Percentiles rank a stretch among this genome's conserved stretches.
These are phyloP conservation scores for Lordiphosa mommai DNA, from an alignment of 1,140 invertebrate genomes.

Conservation along the genomic window DNA sequence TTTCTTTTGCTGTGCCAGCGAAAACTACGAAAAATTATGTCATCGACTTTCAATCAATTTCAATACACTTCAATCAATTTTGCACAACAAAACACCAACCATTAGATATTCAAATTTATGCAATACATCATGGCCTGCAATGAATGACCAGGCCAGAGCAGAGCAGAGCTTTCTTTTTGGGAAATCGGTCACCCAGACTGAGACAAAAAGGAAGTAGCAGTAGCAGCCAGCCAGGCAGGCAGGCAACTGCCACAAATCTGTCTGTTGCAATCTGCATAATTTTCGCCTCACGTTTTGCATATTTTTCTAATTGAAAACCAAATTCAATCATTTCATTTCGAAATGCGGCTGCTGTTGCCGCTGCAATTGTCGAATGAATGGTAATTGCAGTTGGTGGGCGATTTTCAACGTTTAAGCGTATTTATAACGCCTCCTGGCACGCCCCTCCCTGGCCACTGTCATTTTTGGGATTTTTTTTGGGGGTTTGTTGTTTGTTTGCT, in stretches of 20 bases:
- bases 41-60: constrained; percentile 69
- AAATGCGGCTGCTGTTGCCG: constrained; percentile 20
- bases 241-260: neutral
- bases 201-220: constrained; percentile 25
- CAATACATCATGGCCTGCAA: constrained; percentile 25
- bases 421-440: constrained; percentile 45
- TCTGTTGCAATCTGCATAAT: constrained; percentile 51
- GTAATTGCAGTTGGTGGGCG: constrained; percentile 42
- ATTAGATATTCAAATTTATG: constrained; percentile 70
- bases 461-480: constrained; percentile 2
- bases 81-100: constrained; percentile 49
- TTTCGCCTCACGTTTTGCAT: constrained; percentile 54
- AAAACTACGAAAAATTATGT: constrained; percentile 57
- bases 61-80: constrained; percentile 68
- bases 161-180: constrained; percentile 43
- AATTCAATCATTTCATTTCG: constrained; percentile 54
- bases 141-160: neutral
- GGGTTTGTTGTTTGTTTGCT: constrained; percentile 24
- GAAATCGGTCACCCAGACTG: constrained; percentile 32
- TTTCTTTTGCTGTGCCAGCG: constrained; percentile 23
- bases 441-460: constrained; percentile 24
- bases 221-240: constrained; percentile 16
- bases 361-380: constrained; percentile 15
- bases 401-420: constrained; percentile 34
- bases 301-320: constrained; percentile 54